A percentile compares a stretch with the other conserved stretches of the same genome.
phyloP scores from a whole-genome alignment of 2,888 invertebrate genomes.

The Tetragonula carbonaria region DNA sequence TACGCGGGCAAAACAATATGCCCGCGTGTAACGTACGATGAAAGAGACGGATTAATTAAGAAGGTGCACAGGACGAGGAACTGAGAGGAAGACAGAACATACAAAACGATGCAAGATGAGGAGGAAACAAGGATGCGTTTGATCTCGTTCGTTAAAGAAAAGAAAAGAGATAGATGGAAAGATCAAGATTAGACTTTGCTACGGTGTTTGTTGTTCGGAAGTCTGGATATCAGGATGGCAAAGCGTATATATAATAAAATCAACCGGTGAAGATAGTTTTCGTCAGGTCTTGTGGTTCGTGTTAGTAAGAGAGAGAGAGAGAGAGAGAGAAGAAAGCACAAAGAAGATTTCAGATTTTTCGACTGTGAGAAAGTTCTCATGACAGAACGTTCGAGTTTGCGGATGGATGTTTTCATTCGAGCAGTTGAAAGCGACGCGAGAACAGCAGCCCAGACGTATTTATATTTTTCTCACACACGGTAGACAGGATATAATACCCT shows the following conservation, averaged over 20 bases:
- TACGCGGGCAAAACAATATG: background rate
- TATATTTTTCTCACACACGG: constrained; percentile 17
- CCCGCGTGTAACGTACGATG: constrained; percentile 10
- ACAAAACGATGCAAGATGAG: background rate
- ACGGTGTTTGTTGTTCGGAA: background rate
- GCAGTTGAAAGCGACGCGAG: background rate
- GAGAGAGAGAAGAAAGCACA: background rate
- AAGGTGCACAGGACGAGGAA: background rate
- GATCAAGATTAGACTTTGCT: background rate
- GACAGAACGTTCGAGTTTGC: constrained; percentile 48
- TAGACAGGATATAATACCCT: background rate
- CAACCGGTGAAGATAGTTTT: background rate
- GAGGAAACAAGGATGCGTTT: background rate
- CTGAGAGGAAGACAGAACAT: background rate
- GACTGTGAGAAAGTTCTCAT: constrained; percentile 50
- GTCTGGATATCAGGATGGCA: background rate
- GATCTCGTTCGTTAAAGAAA: background rate
- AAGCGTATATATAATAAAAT: constrained; percentile 7
- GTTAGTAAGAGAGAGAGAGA: background rate
- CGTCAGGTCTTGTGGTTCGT: background rate
- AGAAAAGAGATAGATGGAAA: background rate
- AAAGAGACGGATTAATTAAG: background rate
- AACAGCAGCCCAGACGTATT: background rate
- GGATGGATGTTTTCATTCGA: constrained; percentile 40
- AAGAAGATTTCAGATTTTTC: background rate